Base-by-base conservation (phyloP, 92 coral and sea anemone genomes). In the Parazoanthus darwini region DNA sequence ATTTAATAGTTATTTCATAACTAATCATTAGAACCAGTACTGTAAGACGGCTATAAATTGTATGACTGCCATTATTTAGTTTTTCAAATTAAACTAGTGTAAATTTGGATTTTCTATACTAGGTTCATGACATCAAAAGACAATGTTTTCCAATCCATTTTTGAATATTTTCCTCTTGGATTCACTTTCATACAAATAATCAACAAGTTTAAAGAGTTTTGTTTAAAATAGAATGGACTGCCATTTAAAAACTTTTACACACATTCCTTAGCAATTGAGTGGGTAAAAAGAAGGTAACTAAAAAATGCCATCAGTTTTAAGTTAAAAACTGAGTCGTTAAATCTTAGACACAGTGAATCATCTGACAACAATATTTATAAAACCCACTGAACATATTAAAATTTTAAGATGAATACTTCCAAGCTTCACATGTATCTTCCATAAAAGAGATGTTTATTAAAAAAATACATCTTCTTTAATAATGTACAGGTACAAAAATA, bases 151-250 rank as follows among this genome's bases (percentile, higher is more conserved):
- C 23, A 18, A 16, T 5, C 25, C 79, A 75, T 15, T 75, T 75
- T 75, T 75, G 79, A 75, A 75, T 75, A 63, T 37, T 75, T 74
- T 39, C 8, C 11, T n/a, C 44, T 73, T 73, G 78, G 13, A 73
- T 35, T 73, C 78, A 73, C 39, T 73, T 73, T 26, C n/a, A 63
- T 23, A 38, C 39, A 39, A 16, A 0, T 29, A 29, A 51, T 75
- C n/a, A 9, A 37, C 79, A 75, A 75, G 37, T 38, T 75, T 18
- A 75, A 44, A 18, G n/a, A 6, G n/a, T 22, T 29, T 74, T 75
- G 51, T 75, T 37, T 39, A 44, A 37, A 75, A 18, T 10, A 37
- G 51, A 75, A 43, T 38, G 50, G 50, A 75, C 78, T 73, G 78
- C 36, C 78, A 73, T 35, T 23, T 18, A 6, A 75, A 39, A 75